Evolutionary conservation across 2,888 invertebrate genomes (phyloP).

Genomic region (Heterodera filipjevi): DNA sequence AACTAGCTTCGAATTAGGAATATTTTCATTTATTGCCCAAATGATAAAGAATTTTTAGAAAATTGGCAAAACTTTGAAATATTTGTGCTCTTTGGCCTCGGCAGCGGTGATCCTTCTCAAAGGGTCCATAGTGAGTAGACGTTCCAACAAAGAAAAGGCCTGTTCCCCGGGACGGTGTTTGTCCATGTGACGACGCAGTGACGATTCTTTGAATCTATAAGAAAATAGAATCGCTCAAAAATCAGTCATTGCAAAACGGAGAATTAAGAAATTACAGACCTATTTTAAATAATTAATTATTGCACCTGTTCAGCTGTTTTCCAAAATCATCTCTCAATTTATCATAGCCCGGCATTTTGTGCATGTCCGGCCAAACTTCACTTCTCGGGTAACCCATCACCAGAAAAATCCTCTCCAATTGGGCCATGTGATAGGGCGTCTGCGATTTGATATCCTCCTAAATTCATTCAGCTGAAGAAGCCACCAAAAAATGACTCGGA

Average conservation of each 20-base stretch:
- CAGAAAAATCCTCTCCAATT: slow-evolving; percentile 94
- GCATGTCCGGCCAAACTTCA: slow-evolving; percentile 57
- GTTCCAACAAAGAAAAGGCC: slow-evolving; percentile 51
- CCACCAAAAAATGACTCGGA: too few relatives aligned
- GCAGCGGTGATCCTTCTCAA: slow-evolving; percentile 92
- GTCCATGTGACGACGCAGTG: slow-evolving; percentile 86
- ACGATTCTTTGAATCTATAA: slow-evolving; percentile 73
- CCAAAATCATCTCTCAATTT: slow-evolving; percentile 94
- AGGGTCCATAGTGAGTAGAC: slow-evolving; percentile 87
- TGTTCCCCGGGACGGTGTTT: slow-evolving; percentile 65
- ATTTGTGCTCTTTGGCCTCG: slow-evolving; percentile 95
- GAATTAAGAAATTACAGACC: too few relatives aligned
- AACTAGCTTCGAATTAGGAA: too few relatives aligned
- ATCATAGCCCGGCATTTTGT: slow-evolving; percentile 91
- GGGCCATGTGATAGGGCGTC: slow-evolving; percentile 94
- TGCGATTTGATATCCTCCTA: slow-evolving; percentile 73
- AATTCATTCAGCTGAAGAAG: too few relatives aligned
- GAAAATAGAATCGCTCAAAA: too few relatives aligned
- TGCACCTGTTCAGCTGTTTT: slow-evolving; percentile 67
- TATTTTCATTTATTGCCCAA: too few relatives aligned
- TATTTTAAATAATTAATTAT: too few relatives aligned
- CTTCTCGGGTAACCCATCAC: slow-evolving; percentile 86
- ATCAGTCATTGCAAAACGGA: too few relatives aligned
- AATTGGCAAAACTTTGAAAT: slow-evolving; percentile 78
- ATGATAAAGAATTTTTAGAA: too few relatives aligned